phyloP scores from a whole-genome alignment of 2,888 invertebrate species.

The Ischnura elegans region DNA sequence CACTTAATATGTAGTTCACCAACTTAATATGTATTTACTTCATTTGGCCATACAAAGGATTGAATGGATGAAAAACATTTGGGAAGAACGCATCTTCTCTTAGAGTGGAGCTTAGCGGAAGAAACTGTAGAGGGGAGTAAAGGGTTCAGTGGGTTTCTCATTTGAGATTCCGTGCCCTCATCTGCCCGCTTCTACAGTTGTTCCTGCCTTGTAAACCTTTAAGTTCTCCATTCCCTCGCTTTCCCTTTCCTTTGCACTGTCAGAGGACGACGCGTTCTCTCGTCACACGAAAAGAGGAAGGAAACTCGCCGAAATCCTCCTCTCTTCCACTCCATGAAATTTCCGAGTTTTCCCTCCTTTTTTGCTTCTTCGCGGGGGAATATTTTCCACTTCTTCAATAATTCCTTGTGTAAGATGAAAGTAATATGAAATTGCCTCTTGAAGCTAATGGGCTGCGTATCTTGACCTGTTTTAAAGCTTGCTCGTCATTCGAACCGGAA shows the following conservation, averaged over 20 bases:
- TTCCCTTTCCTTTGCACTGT: not conserved
- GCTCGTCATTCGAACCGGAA: too few species aligned
- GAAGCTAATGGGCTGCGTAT: too few species aligned
- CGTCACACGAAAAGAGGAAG: not conserved
- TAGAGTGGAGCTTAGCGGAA: too few species aligned
- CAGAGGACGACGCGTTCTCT: not conserved
- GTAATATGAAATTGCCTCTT: too few species aligned
- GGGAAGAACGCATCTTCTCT: too few species aligned
- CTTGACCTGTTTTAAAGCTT: too few species aligned
- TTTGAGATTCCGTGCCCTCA: not conserved
- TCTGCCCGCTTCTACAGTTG: not conserved
- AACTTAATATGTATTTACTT: too few species aligned
- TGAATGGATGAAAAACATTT: too few species aligned
- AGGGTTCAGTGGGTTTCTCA: not conserved
- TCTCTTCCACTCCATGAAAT: not conserved
- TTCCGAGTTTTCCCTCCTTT: not conserved
- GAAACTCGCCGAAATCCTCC: not conserved
- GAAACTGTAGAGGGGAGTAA: not conserved
- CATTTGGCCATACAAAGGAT: too few species aligned
- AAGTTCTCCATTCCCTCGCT: not conserved
- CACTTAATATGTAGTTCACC: too few species aligned
- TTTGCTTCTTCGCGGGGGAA: not conserved
- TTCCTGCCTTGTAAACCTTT: not conserved
- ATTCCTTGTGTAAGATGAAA: too few species aligned
- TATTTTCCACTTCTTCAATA: too few species aligned